Base-by-base conservation (phyloP, 2,888 invertebrate genomes). In the Penaeus monodon region DNA sequence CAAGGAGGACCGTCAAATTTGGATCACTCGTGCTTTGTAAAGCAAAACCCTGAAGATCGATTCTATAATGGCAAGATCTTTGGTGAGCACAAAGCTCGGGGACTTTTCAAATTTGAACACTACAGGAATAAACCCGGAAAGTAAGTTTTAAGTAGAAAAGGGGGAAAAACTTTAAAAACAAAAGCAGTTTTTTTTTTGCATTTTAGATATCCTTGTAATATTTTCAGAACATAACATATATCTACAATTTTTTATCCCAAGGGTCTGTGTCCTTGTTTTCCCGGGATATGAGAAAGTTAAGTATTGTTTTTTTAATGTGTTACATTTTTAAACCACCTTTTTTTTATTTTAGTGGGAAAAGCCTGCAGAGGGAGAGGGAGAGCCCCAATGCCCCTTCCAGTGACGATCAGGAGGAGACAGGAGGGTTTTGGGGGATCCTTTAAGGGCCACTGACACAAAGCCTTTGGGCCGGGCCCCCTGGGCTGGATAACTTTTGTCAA, bases 401-500 rank as follows among this genome's bases (percentile, higher is more conserved):
- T 22, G 74, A 83, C n/a, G 91, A 91, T 89, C 91, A 92, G 85
- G 92, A 94, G 70, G 91, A 91, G 33, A 27, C 88, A 91, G 92
- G 92, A 97, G 22, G 97, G 97, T 1, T 94, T n/a, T 96, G 33
- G 98, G 98, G 97, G 96, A 98, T 96, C 96, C 91, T 99, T 97
- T 93, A 98, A 98, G 92, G 95, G 96, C 0, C 0, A 96, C 96
- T 90, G 99, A 99, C 93, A 94, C 95, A 88, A 99, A 99, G 92
- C 98, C 98, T 0, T 94, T 95, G 90, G 99, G 99, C 99, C 99
- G 2, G 96, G 97, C 91, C 98, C 4, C 99, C 99, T n/a, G 2
- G 96, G 97, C 91, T 98, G 90, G 99, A 99, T 92, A 95, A 90
- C 95, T 96, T 99, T 99, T 93, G 96, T 97, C 8, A 97, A 97